phyloP scores from a whole-genome alignment of 2,888 invertebrate genomes.

The Pollenia angustigena region DNA sequence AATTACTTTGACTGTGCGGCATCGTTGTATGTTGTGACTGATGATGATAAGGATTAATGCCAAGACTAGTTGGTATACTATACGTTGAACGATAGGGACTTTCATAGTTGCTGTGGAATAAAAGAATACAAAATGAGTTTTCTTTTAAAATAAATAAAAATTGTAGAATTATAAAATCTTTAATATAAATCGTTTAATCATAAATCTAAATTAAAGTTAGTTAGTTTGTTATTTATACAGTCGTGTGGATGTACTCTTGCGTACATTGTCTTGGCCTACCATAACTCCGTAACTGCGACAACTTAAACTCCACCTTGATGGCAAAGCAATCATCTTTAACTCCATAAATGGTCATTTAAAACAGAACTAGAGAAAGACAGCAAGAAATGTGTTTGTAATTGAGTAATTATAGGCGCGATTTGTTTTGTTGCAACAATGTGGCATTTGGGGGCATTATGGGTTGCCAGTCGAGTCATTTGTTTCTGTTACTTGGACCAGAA shows the following conservation, averaged over 20 bases:
- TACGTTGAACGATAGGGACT: slow-evolving; percentile 85
- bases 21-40: slow-evolving; percentile 75
- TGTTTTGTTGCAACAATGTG: slow-evolving; percentile 46
- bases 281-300: neutral
- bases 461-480: slow-evolving; percentile 32
- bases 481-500: slow-evolving; percentile 45
- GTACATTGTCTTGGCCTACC: slow-evolving; percentile 15
- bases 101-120: slow-evolving; percentile 82
- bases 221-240: slow-evolving; percentile 6
- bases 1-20: slow-evolving; percentile 80
- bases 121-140: slow-evolving; percentile 4
- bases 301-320: slow-evolving; percentile 32
- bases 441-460: slow-evolving; percentile 8
- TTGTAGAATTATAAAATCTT: slow-evolving; percentile 79
- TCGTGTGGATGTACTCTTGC: neutral
- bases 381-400: slow-evolving; percentile 68
- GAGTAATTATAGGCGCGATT: slow-evolving; percentile 71
- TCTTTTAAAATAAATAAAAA: slow-evolving; percentile 44
- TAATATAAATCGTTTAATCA: slow-evolving; percentile 80
- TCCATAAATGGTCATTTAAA: slow-evolving; percentile 31
- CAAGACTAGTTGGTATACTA: slow-evolving; percentile 85
- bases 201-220: slow-evolving; percentile 70
- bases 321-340: slow-evolving; percentile 37
- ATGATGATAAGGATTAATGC: slow-evolving; percentile 82
- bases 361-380: slow-evolving; percentile 31